phyloP scores from a whole-genome alignment of 1,140 invertebrate species.

The Amphibalanus amphitrite region DNA sequence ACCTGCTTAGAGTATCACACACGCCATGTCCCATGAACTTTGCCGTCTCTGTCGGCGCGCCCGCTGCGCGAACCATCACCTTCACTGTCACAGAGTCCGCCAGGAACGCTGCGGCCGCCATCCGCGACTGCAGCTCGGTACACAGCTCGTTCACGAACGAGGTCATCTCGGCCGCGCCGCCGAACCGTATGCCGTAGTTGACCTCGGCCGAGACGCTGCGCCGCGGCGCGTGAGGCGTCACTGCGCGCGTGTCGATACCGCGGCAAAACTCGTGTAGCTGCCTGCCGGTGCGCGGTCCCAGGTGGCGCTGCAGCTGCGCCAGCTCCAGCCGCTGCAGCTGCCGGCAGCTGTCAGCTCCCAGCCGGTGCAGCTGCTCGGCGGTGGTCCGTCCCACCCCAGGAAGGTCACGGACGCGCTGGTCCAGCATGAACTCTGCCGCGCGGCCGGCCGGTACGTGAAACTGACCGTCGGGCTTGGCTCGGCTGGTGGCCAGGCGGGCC shows the following conservation, averaged over 20 bases:
- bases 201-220: constrained; percentile 93
- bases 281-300: constrained; percentile 69
- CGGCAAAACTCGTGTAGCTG: constrained; percentile 49
- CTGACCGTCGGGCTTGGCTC: constrained; percentile 86
- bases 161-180: constrained; percentile 48
- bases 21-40: constrained; percentile 91
- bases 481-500: constrained; percentile 71
- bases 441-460: constrained; percentile 46
- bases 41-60: constrained; percentile 73
- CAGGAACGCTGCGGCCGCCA: constrained; percentile 49
- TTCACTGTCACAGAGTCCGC: constrained; percentile 73
- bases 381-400: constrained; percentile 56
- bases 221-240: constrained; percentile 25
- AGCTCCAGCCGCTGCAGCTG: constrained; percentile 47
- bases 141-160: constrained; percentile 65
- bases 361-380: constrained; percentile 38
- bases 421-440: constrained; percentile 33
- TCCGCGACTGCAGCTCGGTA: constrained; percentile 54
- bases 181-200: constrained; percentile 91
- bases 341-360: constrained; percentile 51
- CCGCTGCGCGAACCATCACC: constrained; percentile 57
- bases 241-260: constrained; percentile 50
- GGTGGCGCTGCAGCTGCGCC: constrained; percentile 37
- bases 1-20: constrained; percentile 71
- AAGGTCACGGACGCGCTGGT: constrained; percentile 15